phyloP scores from a whole-genome alignment of 2,888 invertebrate genomes.

The Tetropium fuscum region DNA sequence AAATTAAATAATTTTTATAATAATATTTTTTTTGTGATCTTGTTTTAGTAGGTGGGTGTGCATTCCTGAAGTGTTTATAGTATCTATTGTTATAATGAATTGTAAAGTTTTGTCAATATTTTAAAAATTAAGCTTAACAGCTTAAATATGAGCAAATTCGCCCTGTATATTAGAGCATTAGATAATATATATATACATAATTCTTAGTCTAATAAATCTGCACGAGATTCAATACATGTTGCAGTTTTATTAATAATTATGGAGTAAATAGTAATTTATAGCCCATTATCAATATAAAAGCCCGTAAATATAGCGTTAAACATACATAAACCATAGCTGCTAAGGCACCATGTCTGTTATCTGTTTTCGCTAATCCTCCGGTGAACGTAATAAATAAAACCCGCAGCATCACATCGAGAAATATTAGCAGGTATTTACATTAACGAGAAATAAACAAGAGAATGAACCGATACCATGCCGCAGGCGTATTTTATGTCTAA shows the following conservation, averaged over 20 bases:
- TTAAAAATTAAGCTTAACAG: no score
- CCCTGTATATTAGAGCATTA: no score
- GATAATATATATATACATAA: no score
- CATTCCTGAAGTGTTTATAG: no score
- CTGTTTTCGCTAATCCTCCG: background rate
- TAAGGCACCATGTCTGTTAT: background rate
- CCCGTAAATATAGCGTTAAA: background rate
- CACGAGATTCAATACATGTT: background rate
- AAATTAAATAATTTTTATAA: no score
- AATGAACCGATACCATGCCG: background rate
- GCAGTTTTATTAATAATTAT: conserved; percentile 3
- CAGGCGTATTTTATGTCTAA: background rate
- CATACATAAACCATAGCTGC: background rate
- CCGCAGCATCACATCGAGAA: background rate
- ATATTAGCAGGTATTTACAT: background rate
- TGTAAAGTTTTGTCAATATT: no score
- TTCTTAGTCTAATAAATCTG: background rate
- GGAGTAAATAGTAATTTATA: background rate
- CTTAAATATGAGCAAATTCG: no score
- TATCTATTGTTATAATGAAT: no score
- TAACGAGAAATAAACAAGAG: background rate
- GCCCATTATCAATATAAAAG: background rate
- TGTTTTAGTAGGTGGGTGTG: no score
- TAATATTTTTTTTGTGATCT: no score
- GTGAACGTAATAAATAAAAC: background rate